These are phyloP conservation scores for Heliconius aoede DNA, from an alignment of 2,888 invertebrate species.

Conservation along the genomic window DNA sequence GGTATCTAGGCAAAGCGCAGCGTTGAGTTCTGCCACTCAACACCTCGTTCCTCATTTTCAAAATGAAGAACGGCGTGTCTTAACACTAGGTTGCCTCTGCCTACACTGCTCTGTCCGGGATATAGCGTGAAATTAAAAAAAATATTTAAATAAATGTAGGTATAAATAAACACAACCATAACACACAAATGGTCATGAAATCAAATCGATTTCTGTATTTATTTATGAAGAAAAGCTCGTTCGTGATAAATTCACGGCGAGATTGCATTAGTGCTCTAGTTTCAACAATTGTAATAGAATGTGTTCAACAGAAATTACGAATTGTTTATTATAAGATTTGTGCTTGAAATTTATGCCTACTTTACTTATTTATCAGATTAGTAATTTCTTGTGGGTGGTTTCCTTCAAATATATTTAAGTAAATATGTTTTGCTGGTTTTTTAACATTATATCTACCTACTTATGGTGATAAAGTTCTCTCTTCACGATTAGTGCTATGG, in stretches of 20 bases:
- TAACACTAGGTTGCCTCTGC: no score
- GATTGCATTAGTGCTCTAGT: slow-evolving; percentile 41
- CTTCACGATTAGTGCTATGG: no score
- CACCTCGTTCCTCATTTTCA: no score
- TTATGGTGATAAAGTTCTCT: no score
- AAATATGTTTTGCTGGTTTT: not conserved
- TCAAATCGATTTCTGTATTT: slow-evolving; percentile 22
- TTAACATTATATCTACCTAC: no score
- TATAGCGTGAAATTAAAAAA: no score
- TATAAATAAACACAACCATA: not conserved
- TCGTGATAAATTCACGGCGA: slow-evolving; percentile 24
- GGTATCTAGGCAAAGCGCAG: no score
- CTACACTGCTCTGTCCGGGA: no score
- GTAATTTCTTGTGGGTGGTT: not conserved
- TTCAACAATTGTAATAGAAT: slow-evolving; percentile 12
- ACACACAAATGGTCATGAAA: slow-evolving; percentile 28
- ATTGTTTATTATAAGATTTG: slow-evolving; percentile 17
- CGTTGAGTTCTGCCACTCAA: no score
- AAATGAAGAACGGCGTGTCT: no score
- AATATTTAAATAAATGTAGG: not conserved
- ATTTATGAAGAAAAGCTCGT: slow-evolving; percentile 21
- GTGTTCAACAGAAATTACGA: slow-evolving; percentile 10
- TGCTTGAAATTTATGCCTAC: not conserved
- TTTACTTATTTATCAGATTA: slow-evolving; percentile 6
- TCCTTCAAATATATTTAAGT: not conserved